Evolutionary conservation across 2,888 invertebrate species (phyloP).

Genomic region (Spodoptera littoralis): DNA sequence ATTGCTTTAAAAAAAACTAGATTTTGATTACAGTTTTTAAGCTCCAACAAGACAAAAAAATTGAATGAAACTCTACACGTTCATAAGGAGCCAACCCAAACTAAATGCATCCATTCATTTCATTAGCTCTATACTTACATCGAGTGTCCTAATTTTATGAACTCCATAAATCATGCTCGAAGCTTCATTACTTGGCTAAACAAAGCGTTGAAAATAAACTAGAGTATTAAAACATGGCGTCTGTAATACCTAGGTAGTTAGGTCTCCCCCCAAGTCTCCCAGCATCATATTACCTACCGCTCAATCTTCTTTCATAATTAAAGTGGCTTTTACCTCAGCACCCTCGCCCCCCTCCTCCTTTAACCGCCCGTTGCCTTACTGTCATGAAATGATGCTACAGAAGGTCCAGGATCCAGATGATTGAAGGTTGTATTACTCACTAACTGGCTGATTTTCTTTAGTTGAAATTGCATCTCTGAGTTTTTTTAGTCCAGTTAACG

Average conservation of each 20-base stretch:
- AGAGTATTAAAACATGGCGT: constrained; percentile 48
- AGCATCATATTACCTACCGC: constrained; percentile 70
- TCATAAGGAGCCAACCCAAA: no score
- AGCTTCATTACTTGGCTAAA: constrained; percentile 47
- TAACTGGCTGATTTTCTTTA: no score
- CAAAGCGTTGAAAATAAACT: constrained; percentile 40
- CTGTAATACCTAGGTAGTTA: constrained; percentile 47
- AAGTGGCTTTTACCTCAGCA: constrained; percentile 79
- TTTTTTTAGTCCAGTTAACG: no score
- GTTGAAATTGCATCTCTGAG: no score
- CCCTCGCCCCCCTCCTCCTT: constrained; percentile 40
- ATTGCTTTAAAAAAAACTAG: no score
- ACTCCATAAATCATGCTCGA: constrained; percentile 9
- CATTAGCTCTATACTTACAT: no score
- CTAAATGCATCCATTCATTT: no score
- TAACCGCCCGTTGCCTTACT: constrained; percentile 26
- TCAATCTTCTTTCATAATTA: constrained; percentile 88
- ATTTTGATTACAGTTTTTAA: no score
- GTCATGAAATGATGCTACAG: constrained; percentile 13
- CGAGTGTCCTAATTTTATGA: no score
- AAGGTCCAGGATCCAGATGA: constrained; percentile 17
- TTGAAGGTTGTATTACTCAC: no score
- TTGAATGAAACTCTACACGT: no score
- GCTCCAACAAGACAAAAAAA: no score
- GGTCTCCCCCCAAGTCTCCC: constrained; percentile 49